These are phyloP conservation scores for Latheticus oryzae DNA, from an alignment of 2,888 invertebrate species.

Conservation along the genomic window DNA sequence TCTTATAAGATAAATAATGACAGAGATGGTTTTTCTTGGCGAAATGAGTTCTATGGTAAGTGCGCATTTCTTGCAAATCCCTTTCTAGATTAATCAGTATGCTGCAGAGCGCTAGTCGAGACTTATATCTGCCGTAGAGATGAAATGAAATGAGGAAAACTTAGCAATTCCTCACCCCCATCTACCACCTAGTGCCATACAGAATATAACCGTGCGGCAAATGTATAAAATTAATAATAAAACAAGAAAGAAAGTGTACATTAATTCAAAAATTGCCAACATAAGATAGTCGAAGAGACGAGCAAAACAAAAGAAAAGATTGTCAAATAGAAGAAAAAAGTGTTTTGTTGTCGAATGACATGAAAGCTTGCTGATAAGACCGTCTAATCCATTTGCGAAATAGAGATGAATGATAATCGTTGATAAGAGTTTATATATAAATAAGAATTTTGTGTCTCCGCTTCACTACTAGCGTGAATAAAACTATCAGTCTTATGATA, in stretches of 20 bases:
- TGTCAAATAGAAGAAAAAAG: constrained; percentile 5
- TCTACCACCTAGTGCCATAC: constrained; percentile 47
- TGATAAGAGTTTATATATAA: constrained; percentile 30
- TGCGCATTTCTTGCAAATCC: constrained; percentile 58
- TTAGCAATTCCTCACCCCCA: constrained; percentile 65
- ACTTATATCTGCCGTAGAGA: constrained; percentile 65
- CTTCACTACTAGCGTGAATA: constrained; percentile 51
- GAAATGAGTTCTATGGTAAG: constrained; percentile 54
- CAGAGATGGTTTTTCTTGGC: constrained; percentile 49
- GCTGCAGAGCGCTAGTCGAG: constrained; percentile 61
- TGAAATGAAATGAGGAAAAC: constrained; percentile 67
- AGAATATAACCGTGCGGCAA: constrained; percentile 52
- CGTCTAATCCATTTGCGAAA: constrained; percentile 8
- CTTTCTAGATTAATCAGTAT: constrained; percentile 64
- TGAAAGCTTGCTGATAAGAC: constrained; percentile 12
- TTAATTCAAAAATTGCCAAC: too few species aligned
- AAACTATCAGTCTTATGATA: constrained; percentile 62
- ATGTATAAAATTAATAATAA: too few species aligned
- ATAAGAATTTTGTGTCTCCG: constrained; percentile 46
- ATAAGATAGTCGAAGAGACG: not conserved
- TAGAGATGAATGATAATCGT: constrained; percentile 12
- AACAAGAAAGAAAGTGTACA: too few species aligned
- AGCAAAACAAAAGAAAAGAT: constrained; percentile 1
- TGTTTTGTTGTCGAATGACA: constrained; percentile 8
- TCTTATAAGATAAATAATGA: constrained; percentile 50